These are phyloP conservation scores for Acromyrmex charruanus DNA, from an alignment of 1,140 invertebrate genomes.

Conservation along the genomic window DNA sequence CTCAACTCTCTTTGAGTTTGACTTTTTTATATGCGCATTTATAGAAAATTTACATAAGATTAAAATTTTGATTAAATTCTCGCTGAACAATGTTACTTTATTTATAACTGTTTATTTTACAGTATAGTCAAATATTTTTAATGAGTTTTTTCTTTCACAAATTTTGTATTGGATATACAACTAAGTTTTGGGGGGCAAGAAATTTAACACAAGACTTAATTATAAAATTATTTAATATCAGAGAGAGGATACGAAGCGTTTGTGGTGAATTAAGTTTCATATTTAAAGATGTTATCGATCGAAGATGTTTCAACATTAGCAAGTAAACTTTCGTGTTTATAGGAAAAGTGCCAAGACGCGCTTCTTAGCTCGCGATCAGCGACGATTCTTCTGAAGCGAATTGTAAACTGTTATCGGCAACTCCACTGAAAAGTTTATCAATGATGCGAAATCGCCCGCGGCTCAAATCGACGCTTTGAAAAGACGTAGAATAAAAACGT, in stretches of 20 bases:
- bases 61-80: slow-evolving; percentile 3
- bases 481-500: slow-evolving; percentile 39
- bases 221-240: background rate
- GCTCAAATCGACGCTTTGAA: slow-evolving; percentile 56
- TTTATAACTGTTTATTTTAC: background rate
- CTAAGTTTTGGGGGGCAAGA: background rate
- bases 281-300: slow-evolving; percentile 23
- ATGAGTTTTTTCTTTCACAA: background rate
- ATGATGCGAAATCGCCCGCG: slow-evolving; percentile 58
- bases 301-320: slow-evolving; percentile 19
- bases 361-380: slow-evolving; percentile 43
- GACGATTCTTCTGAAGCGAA: slow-evolving; percentile 63
- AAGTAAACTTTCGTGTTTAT: slow-evolving; percentile 16
- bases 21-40: background rate
- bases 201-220: background rate
- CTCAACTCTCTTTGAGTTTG: background rate
- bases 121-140: background rate
- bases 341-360: background rate
- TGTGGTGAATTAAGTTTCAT: background rate
- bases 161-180: background rate
- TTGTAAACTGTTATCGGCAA: slow-evolving; percentile 66
- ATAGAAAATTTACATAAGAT: background rate
- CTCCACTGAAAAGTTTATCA: slow-evolving; percentile 64
- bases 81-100: background rate
- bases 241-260: background rate